phyloP scores from a whole-genome alignment of 2,113 vertebrate genomes.

The Acrocephalus arundinaceus region DNA sequence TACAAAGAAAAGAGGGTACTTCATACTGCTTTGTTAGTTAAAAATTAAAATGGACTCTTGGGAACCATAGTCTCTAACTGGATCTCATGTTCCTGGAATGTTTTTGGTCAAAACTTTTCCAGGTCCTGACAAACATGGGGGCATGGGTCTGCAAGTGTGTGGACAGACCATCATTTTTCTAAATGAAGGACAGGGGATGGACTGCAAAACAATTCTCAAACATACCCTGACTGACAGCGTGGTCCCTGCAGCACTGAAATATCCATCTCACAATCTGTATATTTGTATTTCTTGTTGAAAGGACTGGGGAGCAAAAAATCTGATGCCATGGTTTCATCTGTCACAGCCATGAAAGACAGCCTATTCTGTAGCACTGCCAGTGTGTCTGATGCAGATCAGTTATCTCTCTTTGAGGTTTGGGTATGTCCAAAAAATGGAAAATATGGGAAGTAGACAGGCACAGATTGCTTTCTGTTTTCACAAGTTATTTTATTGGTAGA shows the following conservation, averaged over 20 bases:
- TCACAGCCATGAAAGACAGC: not conserved
- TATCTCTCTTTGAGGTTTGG: not conserved
- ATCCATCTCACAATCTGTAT: not conserved
- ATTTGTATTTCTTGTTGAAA: not conserved
- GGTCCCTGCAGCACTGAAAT: not conserved
- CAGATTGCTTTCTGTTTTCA: not conserved
- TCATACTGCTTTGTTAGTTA: not conserved
- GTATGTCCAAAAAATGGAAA: not conserved
- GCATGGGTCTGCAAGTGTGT: accelerated
- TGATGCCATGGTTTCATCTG: not conserved
- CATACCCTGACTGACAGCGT: accelerated
- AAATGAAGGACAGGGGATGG: not conserved
- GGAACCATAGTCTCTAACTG: not conserved
- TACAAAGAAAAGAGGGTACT: not conserved
- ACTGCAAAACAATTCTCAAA: not conserved
- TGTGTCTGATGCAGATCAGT: not conserved
- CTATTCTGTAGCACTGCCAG: not conserved
- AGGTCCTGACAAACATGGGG: not conserved
- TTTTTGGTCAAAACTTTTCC: not conserved
- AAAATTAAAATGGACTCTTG: not conserved
- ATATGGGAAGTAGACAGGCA: not conserved
- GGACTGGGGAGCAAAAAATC: not conserved
- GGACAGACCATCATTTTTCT: not conserved
- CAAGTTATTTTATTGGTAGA: not conserved
- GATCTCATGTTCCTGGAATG: not conserved